Percentiles rank a stretch among this genome's conserved stretches.
Conservation (phyloP, 2,888 invertebrate species). For the Diaperis boleti region DNA sequence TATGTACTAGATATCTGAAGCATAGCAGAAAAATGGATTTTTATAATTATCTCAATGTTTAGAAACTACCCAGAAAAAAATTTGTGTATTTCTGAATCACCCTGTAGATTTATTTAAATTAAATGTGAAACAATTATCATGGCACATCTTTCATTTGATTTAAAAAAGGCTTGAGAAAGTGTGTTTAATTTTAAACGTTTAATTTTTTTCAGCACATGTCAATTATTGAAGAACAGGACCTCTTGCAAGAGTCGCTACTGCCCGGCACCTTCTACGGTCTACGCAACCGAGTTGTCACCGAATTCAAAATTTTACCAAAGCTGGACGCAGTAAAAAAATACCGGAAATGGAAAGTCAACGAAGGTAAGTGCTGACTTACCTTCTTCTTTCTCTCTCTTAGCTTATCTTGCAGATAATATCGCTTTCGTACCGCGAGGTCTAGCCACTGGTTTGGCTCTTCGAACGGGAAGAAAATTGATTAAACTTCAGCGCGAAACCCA, state of each 20-base stretch:
- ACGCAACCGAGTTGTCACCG: constrained; percentile 49
- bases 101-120: too few species aligned
- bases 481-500: constrained; percentile 47
- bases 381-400: too few species aligned
- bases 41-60: too few species aligned
- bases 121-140: too few species aligned
- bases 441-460: constrained; percentile 60
- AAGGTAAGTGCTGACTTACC: constrained; percentile 40
- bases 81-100: too few species aligned
- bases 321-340: constrained; percentile 45
- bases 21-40: too few species aligned
- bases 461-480: constrained; percentile 61
- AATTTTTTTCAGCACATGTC: constrained; percentile 46
- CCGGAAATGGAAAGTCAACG: constrained; percentile 56
- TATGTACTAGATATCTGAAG: too few species aligned
- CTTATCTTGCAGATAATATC: constrained; percentile 57
- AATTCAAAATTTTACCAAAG: constrained; percentile 51
- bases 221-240: constrained; percentile 53
- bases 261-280: constrained; percentile 63
- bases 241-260: constrained; percentile 59
- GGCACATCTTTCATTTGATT: too few species aligned
- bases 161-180: not conserved
- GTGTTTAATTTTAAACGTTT: constrained; percentile 16
- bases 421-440: constrained; percentile 60
- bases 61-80: too few species aligned